These are phyloP conservation scores for Scomber scombrus DNA, from an alignment of 2,113 vertebrate species.

Conservation along the genomic window DNA sequence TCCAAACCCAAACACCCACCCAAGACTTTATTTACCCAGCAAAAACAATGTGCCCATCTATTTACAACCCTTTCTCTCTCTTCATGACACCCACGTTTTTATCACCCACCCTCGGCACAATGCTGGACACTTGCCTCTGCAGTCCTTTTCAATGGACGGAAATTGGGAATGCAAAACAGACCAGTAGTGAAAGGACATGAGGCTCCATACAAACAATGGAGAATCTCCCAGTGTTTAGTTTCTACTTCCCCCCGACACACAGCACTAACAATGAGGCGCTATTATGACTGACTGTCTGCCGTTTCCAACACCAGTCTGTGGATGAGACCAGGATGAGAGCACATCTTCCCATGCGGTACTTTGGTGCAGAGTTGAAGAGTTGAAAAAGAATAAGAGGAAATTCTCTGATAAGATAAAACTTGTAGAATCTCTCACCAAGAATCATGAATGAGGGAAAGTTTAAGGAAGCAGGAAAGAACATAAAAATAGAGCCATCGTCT, in stretches of 20 bases:
- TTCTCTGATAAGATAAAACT: slow-evolving; percentile 23
- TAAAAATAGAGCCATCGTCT: background rate
- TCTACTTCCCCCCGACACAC: slow-evolving; percentile 73
- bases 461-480: background rate
- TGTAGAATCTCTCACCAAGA: background rate
- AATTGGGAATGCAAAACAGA: slow-evolving; percentile 80
- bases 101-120: slow-evolving; percentile 71
- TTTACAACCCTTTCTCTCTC: slow-evolving; percentile 54
- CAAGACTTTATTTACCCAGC: background rate
- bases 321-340: slow-evolving; percentile 34
- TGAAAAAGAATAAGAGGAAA: background rate
- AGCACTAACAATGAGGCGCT: slow-evolving; percentile 70
- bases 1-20: slow-evolving; percentile 28
- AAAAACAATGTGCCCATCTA: slow-evolving; percentile 67
- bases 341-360: slow-evolving; percentile 27
- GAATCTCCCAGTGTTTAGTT: slow-evolving; percentile 75
- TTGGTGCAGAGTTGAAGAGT: background rate
- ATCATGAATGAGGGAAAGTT: background rate
- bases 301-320: slow-evolving; percentile 32
- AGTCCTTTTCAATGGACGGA: slow-evolving; percentile 76
- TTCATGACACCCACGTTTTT: slow-evolving; percentile 55
- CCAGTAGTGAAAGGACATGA: slow-evolving; percentile 72
- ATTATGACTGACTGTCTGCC: slow-evolving; percentile 64
- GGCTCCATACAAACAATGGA: slow-evolving; percentile 79
- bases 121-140: slow-evolving; percentile 76